Evolutionary conservation across 1,140 invertebrate species (phyloP).

Genomic region (Orchesella cincta): DNA sequence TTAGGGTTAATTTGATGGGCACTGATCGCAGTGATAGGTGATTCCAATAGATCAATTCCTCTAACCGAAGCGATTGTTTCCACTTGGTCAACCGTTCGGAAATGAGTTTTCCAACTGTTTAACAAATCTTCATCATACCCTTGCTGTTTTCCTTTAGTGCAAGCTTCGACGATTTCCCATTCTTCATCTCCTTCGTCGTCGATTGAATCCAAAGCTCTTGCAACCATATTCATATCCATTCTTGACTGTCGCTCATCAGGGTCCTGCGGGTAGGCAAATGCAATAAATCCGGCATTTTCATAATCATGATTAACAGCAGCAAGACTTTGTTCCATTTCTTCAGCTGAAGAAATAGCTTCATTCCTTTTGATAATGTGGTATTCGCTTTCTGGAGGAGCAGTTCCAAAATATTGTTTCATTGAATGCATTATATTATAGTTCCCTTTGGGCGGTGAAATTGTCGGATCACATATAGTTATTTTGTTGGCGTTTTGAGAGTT

Average conservation of each 20-base stretch:
- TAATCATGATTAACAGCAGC: conserved; percentile 31
- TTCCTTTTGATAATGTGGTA: conserved; percentile 35
- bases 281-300: conserved; percentile 19
- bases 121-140: conserved; percentile 42
- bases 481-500: background rate
- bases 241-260: background rate
- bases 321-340: conserved; percentile 29
- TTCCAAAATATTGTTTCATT: conserved; percentile 43
- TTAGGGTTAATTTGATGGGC: conserved; percentile 39
- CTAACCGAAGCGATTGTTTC: conserved; percentile 27
- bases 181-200: conserved; percentile 33
- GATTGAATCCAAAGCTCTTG: conserved; percentile 14
- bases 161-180: conserved; percentile 43
- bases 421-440: conserved; percentile 45
- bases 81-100: conserved; percentile 36
- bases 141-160: conserved; percentile 33
- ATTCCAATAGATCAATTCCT: conserved; percentile 18
- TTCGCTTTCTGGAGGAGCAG: conserved; percentile 40
- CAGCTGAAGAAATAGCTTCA: background rate
- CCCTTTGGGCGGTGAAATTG: conserved; percentile 31
- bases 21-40: conserved; percentile 26
- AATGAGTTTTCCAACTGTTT: conserved; percentile 48
- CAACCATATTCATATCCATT: background rate
- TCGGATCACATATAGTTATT: background rate
- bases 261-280: background rate